phyloP scores from a whole-genome alignment of 2,113 vertebrate genomes.

The Regulus satrapa region DNA sequence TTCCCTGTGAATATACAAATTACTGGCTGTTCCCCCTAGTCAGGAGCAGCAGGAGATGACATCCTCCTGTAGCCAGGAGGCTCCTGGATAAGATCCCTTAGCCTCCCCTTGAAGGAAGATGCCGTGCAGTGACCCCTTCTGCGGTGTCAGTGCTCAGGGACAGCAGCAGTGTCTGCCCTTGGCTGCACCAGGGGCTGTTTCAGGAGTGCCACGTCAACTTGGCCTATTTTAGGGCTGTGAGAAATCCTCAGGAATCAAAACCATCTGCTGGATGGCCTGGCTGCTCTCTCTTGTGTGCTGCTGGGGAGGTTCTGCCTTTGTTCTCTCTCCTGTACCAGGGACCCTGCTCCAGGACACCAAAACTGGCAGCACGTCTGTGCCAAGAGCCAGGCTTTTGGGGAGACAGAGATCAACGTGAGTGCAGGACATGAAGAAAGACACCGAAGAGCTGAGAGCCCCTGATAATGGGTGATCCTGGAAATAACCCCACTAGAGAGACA shows the following conservation, averaged over 20 bases:
- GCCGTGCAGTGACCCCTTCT: background rate
- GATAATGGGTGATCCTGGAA: background rate
- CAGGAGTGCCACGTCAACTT: background rate
- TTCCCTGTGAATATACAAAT: background rate
- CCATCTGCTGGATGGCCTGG: background rate
- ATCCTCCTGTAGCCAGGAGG: background rate
- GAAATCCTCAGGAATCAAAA: slow-evolving; percentile 28
- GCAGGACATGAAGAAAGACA: background rate
- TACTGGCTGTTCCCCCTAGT: background rate
- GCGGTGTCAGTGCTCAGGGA: background rate
- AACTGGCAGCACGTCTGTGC: background rate
- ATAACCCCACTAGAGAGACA: background rate
- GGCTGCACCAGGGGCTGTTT: background rate
- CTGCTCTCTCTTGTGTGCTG: background rate
- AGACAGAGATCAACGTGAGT: background rate
- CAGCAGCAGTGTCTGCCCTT: background rate
- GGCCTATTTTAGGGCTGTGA: slow-evolving; percentile 33
- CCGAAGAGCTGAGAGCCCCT: accelerated
- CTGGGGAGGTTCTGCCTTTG: background rate
- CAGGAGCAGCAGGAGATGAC: background rate
- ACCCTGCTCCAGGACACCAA: background rate
- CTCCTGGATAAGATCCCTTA: background rate
- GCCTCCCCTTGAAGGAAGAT: background rate
- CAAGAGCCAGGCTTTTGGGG: background rate
- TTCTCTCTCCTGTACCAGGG: background rate